These are phyloP conservation scores for Tenualosa thibaudeaui DNA, from an alignment of 2,797 vertebrate species.

Conservation along the genomic window DNA sequence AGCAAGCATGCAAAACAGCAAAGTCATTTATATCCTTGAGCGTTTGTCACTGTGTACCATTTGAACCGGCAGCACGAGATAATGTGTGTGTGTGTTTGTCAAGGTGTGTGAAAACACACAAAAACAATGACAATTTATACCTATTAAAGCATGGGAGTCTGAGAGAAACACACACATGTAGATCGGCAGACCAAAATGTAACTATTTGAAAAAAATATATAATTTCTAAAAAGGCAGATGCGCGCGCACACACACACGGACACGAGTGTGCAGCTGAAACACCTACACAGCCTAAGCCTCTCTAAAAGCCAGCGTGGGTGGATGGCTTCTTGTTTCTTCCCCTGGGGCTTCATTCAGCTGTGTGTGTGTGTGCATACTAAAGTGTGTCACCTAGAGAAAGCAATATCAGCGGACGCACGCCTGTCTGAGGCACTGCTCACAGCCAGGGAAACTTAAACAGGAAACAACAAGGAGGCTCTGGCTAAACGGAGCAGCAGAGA, in stretches of 20 bases:
- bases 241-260: not conserved
- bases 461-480: slow-evolving; percentile 32
- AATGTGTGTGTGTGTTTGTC: not conserved
- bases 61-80: not conserved
- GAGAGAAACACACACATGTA: not conserved
- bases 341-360: slow-evolving; percentile 6
- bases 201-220: not conserved
- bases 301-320: not conserved
- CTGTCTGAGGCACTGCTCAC: slow-evolving; percentile 60
- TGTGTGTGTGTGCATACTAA: not conserved
- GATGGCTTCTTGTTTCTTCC: slow-evolving; percentile 17
- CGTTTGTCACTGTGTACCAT: slow-evolving; percentile 28
- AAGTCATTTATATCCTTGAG: slow-evolving; percentile 21
- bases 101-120: not conserved
- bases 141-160: not conserved
- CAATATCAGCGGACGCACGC: slow-evolving; percentile 45
- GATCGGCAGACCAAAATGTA: not conserved
- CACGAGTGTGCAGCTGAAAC: not conserved
- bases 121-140: not conserved
- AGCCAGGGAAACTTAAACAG: slow-evolving; percentile 69
- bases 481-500: not conserved
- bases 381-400: slow-evolving; percentile 13
- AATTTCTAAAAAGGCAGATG: not conserved
- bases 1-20: not conserved
- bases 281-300: slow-evolving; percentile 5